phyloP scores from a whole-genome alignment of 2,113 vertebrate genomes.

The Rissa tridactyla region DNA sequence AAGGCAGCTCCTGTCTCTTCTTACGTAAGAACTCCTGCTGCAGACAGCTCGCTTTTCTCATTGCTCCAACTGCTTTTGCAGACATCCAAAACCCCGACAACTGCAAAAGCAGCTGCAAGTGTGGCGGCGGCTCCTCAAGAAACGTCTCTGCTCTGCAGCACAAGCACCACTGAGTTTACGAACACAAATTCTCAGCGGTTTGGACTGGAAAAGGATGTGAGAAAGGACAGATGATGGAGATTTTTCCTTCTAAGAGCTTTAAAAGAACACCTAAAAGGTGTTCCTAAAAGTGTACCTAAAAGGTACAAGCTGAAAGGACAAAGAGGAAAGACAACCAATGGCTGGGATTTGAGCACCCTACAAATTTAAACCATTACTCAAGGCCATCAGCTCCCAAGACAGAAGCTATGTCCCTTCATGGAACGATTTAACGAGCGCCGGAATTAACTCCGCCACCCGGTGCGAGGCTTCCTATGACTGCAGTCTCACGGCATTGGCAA shows the following conservation, averaged over 20 bases:
- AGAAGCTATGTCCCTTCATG: background rate
- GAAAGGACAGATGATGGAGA: background rate
- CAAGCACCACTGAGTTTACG: fast-evolving
- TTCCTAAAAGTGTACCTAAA: background rate
- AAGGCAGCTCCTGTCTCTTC: background rate
- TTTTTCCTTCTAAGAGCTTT: background rate
- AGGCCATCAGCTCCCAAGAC: background rate
- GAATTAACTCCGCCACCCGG: background rate
- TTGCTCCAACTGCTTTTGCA: background rate
- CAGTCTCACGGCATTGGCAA: background rate
- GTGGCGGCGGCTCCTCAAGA: fast-evolving
- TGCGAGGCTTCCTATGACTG: background rate
- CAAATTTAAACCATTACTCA: conserved; percentile 54
- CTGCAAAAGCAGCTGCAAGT: background rate
- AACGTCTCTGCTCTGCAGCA: background rate
- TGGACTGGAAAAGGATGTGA: background rate
- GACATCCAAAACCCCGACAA: background rate
- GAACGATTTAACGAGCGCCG: background rate
- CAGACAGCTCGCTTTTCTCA: background rate
- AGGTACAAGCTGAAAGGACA: background rate
- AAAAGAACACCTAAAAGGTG: background rate
- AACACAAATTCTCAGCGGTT: background rate
- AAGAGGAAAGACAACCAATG: background rate
- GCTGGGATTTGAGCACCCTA: background rate
- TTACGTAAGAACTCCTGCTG: background rate